A percentile compares a stretch with the other conserved stretches of the same genome.
Conservation (phyloP, 2,113 vertebrate genomes). For the Tragelaphus strepsiceros region DNA sequence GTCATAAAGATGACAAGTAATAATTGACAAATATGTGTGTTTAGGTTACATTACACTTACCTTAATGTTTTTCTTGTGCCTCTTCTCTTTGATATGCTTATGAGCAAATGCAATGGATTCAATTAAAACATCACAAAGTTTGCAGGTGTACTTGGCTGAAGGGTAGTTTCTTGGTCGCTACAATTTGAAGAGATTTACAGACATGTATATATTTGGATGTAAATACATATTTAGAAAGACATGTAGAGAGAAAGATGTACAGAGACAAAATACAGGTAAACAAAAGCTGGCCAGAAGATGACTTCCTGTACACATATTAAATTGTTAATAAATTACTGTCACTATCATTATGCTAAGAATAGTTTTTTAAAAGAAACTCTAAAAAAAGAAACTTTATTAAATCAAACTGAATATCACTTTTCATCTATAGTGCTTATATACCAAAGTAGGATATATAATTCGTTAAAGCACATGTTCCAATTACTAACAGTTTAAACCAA, state of each 20-base stretch:
- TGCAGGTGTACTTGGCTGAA: slow-evolving; percentile 86
- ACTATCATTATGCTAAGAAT: background rate
- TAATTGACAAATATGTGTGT: background rate
- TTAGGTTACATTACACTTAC: slow-evolving; percentile 74
- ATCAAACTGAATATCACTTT: background rate
- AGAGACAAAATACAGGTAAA: background rate
- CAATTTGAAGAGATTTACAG: slow-evolving; percentile 58
- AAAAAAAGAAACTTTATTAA: background rate
- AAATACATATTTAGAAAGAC: background rate
- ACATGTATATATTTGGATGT: background rate
- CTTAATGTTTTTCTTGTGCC: slow-evolving; percentile 90
- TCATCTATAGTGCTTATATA: background rate
- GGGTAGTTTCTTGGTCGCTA: slow-evolving; percentile 87
- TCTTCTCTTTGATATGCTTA: slow-evolving; percentile 92
- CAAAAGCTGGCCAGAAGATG: slow-evolving; percentile 12
- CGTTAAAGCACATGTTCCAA: background rate
- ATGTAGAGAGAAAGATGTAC: background rate
- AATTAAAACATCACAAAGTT: slow-evolving; percentile 88
- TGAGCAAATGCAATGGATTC: slow-evolving; percentile 88
- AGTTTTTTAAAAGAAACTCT: background rate
- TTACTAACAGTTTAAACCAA: background rate
- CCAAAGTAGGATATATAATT: background rate
- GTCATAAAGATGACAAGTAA: background rate
- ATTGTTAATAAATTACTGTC: background rate
- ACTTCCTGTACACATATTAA: slow-evolving; percentile 7